These are phyloP conservation scores for Typhlichthys subterraneus DNA, from an alignment of 2,797 vertebrate genomes.

Conservation along the genomic window DNA sequence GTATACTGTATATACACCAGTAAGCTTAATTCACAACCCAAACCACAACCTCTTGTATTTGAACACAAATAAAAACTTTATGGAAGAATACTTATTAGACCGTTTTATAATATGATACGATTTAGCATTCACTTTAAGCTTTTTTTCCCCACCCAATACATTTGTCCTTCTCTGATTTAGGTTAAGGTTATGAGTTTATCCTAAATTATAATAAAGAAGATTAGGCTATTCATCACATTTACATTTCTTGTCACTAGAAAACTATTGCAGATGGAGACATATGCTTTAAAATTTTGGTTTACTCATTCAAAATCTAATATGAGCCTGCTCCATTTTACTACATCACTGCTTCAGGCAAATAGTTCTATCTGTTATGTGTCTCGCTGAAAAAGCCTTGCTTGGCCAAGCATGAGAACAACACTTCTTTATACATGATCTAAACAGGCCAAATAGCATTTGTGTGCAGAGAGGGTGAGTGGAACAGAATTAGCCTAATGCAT, in stretches of 20 bases:
- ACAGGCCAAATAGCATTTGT: constrained; percentile 24
- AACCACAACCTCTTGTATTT: too few species aligned
- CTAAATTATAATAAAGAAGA: background rate
- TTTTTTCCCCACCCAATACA: too few species aligned
- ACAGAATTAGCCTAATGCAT: constrained; percentile 43
- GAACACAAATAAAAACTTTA: too few species aligned
- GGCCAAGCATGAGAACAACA: constrained; percentile 16
- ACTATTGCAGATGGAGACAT: background rate
- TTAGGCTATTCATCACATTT: background rate
- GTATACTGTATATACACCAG: too few species aligned
- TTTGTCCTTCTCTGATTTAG: too few species aligned
- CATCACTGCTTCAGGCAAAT: constrained; percentile 10
- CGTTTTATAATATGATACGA: too few species aligned
- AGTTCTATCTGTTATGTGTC: constrained; percentile 10
- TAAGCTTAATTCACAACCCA: too few species aligned
- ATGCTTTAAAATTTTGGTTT: background rate
- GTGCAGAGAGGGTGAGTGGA: constrained; percentile 31
- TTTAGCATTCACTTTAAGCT: too few species aligned
- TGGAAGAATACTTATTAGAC: too few species aligned
- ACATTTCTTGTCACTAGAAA: background rate
- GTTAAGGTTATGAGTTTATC: too few species aligned
- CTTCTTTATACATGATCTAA: constrained; percentile 24
- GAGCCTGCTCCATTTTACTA: background rate
- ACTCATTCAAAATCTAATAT: background rate
- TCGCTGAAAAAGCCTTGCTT: constrained; percentile 11